Evolutionary conservation across 2,113 vertebrate species (phyloP).

Genomic region (Lonchura striata): DNA sequence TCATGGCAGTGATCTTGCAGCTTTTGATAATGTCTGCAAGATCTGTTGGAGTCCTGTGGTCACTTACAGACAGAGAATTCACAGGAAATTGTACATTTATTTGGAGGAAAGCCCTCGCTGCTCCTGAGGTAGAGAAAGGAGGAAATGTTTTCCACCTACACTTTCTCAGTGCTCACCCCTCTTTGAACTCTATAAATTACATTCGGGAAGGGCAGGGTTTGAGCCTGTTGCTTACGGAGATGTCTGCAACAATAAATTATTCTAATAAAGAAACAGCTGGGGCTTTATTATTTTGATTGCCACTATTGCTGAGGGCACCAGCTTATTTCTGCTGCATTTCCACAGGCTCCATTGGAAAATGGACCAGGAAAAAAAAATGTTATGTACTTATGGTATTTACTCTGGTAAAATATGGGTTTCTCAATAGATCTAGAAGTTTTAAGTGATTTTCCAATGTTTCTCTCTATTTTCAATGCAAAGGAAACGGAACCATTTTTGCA

Average conservation of each 20-base stretch:
- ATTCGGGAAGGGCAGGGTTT: neutral
- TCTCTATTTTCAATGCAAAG: neutral
- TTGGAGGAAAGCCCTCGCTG: neutral
- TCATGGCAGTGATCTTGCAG: neutral
- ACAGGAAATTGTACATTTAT: accelerated
- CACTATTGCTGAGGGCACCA: neutral
- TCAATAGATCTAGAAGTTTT: neutral
- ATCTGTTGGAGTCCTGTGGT: neutral
- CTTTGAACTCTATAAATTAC: neutral
- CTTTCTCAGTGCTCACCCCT: neutral
- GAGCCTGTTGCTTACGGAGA: neutral
- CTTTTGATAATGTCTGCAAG: neutral
- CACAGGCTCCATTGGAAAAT: neutral
- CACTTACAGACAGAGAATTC: neutral
- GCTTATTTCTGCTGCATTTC: neutral
- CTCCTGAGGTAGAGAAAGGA: neutral
- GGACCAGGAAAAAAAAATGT: neutral
- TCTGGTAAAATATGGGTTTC: neutral
- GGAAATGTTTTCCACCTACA: neutral
- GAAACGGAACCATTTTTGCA: neutral
- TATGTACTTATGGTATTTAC: neutral
- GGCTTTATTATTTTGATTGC: neutral
- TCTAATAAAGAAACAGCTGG: neutral
- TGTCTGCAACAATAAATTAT: neutral
- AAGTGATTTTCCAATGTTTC: neutral